These are phyloP conservation scores for Melanerpes formicivorus DNA, from an alignment of 2,113 vertebrate species.

Conservation along the genomic window DNA sequence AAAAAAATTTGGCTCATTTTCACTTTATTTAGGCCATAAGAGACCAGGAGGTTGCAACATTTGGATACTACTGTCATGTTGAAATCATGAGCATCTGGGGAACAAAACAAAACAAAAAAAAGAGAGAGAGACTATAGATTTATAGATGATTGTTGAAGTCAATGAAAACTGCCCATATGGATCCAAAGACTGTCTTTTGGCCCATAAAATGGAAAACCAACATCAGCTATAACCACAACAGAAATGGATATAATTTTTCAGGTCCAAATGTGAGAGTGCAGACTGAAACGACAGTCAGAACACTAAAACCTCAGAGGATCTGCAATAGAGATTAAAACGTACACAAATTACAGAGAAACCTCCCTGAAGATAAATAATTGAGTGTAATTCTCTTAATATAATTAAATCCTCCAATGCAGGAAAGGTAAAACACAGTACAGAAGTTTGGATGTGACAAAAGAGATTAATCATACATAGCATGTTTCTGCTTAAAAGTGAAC, in stretches of 20 bases:
- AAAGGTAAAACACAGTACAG: not conserved
- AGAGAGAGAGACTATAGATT: not conserved
- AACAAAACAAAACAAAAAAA: not conserved
- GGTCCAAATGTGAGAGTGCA: not conserved
- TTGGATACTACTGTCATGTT: not conserved
- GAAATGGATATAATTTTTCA: constrained; percentile 4
- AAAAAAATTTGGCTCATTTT: constrained; percentile 2
- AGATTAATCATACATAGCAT: not conserved
- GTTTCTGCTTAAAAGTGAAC: not conserved
- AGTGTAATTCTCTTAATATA: not conserved
- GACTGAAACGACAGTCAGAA: not conserved
- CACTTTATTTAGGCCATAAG: not conserved
- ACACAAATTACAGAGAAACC: constrained; percentile 4
- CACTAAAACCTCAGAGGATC: not conserved
- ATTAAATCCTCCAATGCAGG: not conserved
- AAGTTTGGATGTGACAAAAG: not conserved
- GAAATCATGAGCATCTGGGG: not conserved
- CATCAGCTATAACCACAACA: constrained; percentile 33
- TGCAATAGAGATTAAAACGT: constrained; percentile 34
- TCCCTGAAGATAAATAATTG: not conserved
- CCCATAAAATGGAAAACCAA: constrained; percentile 38
- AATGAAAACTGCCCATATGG: not conserved
- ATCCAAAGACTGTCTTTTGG: constrained; percentile 25
- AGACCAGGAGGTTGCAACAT: not conserved
- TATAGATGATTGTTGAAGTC: not conserved